Conservation (phyloP, 1,140 invertebrate genomes). For the Bombus polaris region DNA sequence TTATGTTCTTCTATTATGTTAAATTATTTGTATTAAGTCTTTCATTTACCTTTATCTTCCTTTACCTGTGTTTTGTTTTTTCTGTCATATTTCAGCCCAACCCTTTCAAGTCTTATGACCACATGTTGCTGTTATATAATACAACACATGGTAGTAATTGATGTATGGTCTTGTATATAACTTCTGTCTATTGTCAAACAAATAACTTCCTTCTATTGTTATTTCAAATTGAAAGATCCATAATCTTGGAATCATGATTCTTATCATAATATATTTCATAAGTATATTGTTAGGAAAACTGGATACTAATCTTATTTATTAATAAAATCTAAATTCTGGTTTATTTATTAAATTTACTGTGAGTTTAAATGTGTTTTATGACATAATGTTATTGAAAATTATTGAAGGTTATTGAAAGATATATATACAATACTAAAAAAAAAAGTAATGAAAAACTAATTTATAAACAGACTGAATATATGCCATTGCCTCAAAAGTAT, state of each 20-base stretch:
- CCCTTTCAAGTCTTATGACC: slow-evolving; percentile 48
- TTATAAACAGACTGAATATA: background rate
- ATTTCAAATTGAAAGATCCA: background rate
- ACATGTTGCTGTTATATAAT: slow-evolving; percentile 59
- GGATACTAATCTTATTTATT: background rate
- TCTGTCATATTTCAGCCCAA: slow-evolving; percentile 37
- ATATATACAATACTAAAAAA: background rate
- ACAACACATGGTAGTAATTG: slow-evolving; percentile 61
- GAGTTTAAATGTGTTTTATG: background rate
- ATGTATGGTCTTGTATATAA: slow-evolving; percentile 20
- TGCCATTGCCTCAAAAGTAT: background rate
- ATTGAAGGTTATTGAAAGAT: background rate
- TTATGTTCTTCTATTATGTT: background rate
- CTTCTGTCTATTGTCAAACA: slow-evolving; percentile 37
- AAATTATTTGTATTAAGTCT: slow-evolving; percentile 4
- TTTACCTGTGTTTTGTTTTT: slow-evolving; percentile 49
- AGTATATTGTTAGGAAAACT: background rate
- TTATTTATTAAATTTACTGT: background rate
- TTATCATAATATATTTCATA: background rate
- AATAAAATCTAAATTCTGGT: background rate
- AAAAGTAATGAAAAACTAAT: background rate
- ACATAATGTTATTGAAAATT: background rate
- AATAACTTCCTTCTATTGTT: slow-evolving; percentile 6
- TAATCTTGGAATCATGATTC: too few species aligned
- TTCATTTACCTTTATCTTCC: background rate